Evolutionary conservation across 2,888 invertebrate genomes (phyloP).

Genomic region (Scaptomyza polygonia): DNA sequence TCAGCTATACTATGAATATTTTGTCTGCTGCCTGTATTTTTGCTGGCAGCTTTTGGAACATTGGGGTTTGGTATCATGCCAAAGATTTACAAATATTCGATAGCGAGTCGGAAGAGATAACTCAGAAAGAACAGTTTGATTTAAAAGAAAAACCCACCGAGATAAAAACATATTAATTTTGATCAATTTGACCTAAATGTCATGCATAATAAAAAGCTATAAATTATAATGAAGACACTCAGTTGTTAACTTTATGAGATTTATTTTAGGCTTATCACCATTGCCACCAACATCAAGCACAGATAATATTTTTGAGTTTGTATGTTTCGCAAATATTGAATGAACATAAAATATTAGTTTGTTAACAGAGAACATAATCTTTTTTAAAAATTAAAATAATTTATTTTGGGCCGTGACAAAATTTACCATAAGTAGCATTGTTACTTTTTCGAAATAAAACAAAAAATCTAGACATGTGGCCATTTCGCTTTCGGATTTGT

Average conservation of each 20-base stretch:
- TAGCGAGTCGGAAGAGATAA: slow-evolving; percentile 84
- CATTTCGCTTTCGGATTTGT: too few species aligned
- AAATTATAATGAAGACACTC: background rate
- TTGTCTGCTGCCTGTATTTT: slow-evolving; percentile 87
- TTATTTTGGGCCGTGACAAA: too few species aligned
- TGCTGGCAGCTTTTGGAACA: slow-evolving; percentile 87
- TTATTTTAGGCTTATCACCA: slow-evolving; percentile 1
- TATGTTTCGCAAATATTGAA: background rate
- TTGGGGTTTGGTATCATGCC: slow-evolving; percentile 88
- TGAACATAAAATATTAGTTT: background rate
- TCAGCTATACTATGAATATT: slow-evolving; percentile 82
- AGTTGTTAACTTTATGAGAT: background rate
- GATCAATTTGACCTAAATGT: background rate
- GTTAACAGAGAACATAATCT: too few species aligned
- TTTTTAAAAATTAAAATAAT: too few species aligned
- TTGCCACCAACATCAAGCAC: background rate
- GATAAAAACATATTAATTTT: slow-evolving; percentile 9
- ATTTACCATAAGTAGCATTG: too few species aligned
- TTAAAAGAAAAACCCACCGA: slow-evolving; percentile 14
- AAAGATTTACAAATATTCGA: slow-evolving; percentile 89
- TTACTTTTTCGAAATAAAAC: background rate
- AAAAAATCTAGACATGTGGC: too few species aligned
- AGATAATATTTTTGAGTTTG: background rate
- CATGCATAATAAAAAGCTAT: background rate
- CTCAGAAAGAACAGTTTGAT: slow-evolving; percentile 2